phyloP scores from a whole-genome alignment of 2,797 vertebrate species.

The Sebastes dallii region DNA sequence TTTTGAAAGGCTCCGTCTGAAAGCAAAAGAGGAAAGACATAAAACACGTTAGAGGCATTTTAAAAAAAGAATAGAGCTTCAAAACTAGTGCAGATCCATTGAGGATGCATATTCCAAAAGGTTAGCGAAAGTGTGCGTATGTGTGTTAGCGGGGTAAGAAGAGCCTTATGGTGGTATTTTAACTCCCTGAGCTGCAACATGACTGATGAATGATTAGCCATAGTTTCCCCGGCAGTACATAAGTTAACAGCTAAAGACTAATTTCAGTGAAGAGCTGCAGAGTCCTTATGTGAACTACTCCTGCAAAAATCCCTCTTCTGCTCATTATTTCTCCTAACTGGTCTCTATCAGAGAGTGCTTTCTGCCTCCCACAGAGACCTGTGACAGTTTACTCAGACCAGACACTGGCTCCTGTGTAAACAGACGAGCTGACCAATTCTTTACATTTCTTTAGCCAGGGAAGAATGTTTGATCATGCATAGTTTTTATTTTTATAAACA shows the following conservation, averaged over 20 bases:
- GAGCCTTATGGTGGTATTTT: constrained; percentile 14
- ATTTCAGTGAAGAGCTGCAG: constrained; percentile 30
- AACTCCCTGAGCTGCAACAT: constrained; percentile 4
- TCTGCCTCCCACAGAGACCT: constrained; percentile 51
- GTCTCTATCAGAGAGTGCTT: constrained; percentile 38
- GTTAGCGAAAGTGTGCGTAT: constrained; percentile 3
- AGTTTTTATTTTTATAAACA: neutral
- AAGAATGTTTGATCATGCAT: neutral
- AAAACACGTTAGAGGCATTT: neutral
- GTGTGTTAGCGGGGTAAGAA: neutral
- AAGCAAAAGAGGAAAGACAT: constrained; percentile 14
- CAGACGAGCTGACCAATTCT: constrained; percentile 18
- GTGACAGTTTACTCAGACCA: constrained; percentile 42
- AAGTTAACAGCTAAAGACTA: constrained; percentile 38
- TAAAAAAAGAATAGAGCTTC: constrained; percentile 10
- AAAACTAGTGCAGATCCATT: neutral
- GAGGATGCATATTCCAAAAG: constrained; percentile 1
- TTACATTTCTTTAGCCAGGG: neutral
- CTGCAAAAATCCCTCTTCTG: constrained; percentile 13
- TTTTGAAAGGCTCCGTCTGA: constrained; percentile 89
- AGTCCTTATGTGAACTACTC: constrained; percentile 16
- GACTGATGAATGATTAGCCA: constrained; percentile 27
- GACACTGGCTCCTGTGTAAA: constrained; percentile 41
- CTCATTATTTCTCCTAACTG: constrained; percentile 54
- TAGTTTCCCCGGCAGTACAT: constrained; percentile 28